Evolutionary conservation across 2,797 vertebrate species (phyloP).

Genomic region (Coranthus polyacanthus): DNA sequence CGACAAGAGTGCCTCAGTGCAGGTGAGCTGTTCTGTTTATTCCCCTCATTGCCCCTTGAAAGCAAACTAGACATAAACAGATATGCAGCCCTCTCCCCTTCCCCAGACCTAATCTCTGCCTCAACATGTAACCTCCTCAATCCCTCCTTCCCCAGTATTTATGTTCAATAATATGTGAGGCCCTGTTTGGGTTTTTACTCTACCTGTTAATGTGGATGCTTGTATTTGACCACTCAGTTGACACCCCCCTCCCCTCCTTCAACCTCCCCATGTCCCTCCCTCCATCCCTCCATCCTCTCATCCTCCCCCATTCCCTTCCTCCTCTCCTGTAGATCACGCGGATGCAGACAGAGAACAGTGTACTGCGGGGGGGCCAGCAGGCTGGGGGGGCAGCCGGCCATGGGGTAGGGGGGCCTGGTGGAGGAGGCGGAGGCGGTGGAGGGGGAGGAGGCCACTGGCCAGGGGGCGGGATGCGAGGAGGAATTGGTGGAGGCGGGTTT

Average conservation of each 20-base stretch:
- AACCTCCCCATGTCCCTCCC: constrained; percentile 62
- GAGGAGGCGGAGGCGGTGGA: constrained; percentile 63
- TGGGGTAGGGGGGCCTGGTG: constrained; percentile 74
- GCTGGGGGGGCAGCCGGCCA: constrained; percentile 82
- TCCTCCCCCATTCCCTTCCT: constrained; percentile 58
- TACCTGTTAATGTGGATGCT: constrained; percentile 65
- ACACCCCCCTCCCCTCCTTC: constrained; percentile 50
- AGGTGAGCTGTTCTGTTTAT: constrained; percentile 15
- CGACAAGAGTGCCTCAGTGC: constrained; percentile 14
- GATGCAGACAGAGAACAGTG: constrained; percentile 95
- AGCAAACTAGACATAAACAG: constrained; percentile 1
- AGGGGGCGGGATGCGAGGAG: constrained; percentile 73
- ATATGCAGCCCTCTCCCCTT: constrained; percentile 34
- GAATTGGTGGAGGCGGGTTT: constrained; percentile 71
- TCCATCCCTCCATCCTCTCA: constrained; percentile 60
- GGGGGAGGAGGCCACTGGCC: constrained; percentile 75
- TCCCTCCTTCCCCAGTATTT: constrained; percentile 30
- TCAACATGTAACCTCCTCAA: constrained; percentile 41
- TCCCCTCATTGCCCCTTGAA: constrained; percentile 10
- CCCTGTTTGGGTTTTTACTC: constrained; percentile 41
- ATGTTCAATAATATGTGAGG: constrained; percentile 48
- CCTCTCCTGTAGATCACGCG: constrained; percentile 93
- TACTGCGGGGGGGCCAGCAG: constrained; percentile 93
- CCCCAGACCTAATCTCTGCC: constrained; percentile 21
- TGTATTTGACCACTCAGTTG: constrained; percentile 77